Percentiles rank a stretch among this genome's conserved stretches.
Conservation (phyloP, 2,797 vertebrate genomes). For the Coilia nasus region DNA sequence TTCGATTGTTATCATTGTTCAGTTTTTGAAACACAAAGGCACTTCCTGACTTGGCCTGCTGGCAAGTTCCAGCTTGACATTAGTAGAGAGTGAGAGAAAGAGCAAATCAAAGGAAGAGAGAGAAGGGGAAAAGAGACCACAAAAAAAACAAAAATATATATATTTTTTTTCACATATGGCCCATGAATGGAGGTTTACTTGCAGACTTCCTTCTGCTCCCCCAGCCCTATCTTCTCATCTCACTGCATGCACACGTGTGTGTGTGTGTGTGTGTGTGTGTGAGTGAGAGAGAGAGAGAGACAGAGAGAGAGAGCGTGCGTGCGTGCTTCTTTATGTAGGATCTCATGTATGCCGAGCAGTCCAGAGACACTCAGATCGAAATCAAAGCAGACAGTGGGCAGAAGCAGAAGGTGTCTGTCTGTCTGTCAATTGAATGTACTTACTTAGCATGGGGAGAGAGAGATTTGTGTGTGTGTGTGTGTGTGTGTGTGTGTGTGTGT, state of each 20-base stretch:
- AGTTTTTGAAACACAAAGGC: slow-evolving; percentile 35
- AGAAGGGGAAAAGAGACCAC: neutral
- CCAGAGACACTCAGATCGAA: no score
- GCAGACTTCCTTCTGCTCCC: neutral
- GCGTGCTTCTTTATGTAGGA: no score
- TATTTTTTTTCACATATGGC: slow-evolving; percentile 15
- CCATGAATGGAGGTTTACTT: slow-evolving; percentile 11
- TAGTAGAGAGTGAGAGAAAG: slow-evolving; percentile 29
- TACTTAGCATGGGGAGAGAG: no score
- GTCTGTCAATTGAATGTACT: neutral
- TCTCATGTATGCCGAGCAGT: no score
- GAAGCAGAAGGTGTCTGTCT: no score
- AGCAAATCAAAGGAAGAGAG: slow-evolving; percentile 1
- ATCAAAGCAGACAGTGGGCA: no score
- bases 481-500: no score
- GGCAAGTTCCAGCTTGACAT: slow-evolving; percentile 35
- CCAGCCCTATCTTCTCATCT: neutral
- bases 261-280: no score
- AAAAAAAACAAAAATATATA: slow-evolving; percentile 25
- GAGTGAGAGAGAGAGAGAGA: no score
- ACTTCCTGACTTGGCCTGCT: slow-evolving; percentile 31
- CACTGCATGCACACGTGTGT: no score
- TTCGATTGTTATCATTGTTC: slow-evolving; percentile 34
- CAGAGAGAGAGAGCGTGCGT: no score
- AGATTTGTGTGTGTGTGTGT: no score